phyloP scores from a whole-genome alignment of 1,140 invertebrate species.

The Macrobrachium nipponense region DNA sequence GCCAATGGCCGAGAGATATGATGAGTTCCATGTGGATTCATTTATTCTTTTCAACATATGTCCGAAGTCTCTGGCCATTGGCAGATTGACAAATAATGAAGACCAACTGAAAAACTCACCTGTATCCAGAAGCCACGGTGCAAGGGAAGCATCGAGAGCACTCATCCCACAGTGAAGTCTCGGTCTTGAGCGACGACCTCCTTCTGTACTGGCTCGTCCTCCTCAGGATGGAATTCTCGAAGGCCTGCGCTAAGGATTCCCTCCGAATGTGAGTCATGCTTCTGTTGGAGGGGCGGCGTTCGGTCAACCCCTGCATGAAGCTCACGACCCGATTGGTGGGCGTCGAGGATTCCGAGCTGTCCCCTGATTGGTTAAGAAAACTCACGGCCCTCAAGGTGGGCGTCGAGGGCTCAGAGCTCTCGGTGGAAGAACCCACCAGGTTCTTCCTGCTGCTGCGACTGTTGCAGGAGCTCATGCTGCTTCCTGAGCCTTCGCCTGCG shows the following conservation, averaged over 20 bases:
- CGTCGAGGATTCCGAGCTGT: conserved; percentile 23
- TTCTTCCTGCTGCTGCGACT: conserved; percentile 3
- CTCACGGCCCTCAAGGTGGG: conserved; percentile 9
- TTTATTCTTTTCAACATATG: too few species aligned
- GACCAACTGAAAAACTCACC: neutral
- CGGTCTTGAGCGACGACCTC: conserved; percentile 4
- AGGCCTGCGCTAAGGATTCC: conserved; percentile 24
- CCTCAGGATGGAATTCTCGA: conserved; percentile 40
- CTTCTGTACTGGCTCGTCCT: neutral
- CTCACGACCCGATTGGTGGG: neutral
- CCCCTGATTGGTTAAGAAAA: conserved; percentile 12
- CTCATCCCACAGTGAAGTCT: conserved; percentile 6
- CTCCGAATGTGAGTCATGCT: neutral
- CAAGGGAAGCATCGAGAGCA: conserved; percentile 35
- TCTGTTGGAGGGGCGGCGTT: neutral
- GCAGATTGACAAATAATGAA: too few species aligned
- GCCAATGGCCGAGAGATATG: too few species aligned
- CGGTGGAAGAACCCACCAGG: conserved; percentile 13
- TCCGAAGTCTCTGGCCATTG: too few species aligned
- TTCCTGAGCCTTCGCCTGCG: too few species aligned
- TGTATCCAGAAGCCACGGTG: conserved; percentile 41
- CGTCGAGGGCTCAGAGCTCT: conserved; percentile 30
- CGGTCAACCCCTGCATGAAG: conserved; percentile 24
- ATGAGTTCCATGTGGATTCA: too few species aligned
- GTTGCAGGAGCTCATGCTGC: neutral